Evolutionary conservation across 2,888 invertebrate genomes (phyloP), one percentile per base, ranked within the genome.

Genomic region (Trissolcus brochymenae): DNA sequence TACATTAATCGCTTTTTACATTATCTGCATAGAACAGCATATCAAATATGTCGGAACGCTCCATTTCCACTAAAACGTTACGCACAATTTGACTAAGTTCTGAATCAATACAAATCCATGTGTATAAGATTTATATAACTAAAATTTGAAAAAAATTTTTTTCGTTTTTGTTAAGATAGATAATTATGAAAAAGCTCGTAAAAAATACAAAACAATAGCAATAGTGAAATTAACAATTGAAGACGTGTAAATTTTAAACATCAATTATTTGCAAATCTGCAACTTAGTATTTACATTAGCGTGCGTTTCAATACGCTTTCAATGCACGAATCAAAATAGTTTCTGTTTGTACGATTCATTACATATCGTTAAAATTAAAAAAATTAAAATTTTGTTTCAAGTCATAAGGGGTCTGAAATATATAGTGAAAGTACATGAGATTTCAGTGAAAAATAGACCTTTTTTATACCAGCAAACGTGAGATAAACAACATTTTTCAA

Each of bases 131-230:
- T 21, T 60, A 50, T 51, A 21, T n/a, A 66, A 64, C 51, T 61
- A 61, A 66, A 46, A 56, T 50, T 51, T 25, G 29, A 60, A 65
- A 35, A 60, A 55, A 55, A n/a, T 67, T 46, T 41, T 54, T 51
- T 57, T 57, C 41, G 1, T 13, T 55, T 73, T 66, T 25, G 25
- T 61, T 61, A 11, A 56, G 56, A 19, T 57, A n/a, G 35, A 62
- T 66, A 55, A 73, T 66, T 66, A 65, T 73, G 65, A 70, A 76
- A 76, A 59, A 64, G 53, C 35, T 76, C 71, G 61, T 76, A 71
- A 76, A 76, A 76, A 76, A 60, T 76, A 76, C 64, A 76, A 76
- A 76, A 76, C 71, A 73, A 66, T 65, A 68, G 74, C 67, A 51
- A 56, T 64, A 56, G 56, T 76, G 76, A 76, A 76, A 65, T 61